Conservation (phyloP, 2,888 invertebrate genomes). For the Linyphia triangularis region DNA sequence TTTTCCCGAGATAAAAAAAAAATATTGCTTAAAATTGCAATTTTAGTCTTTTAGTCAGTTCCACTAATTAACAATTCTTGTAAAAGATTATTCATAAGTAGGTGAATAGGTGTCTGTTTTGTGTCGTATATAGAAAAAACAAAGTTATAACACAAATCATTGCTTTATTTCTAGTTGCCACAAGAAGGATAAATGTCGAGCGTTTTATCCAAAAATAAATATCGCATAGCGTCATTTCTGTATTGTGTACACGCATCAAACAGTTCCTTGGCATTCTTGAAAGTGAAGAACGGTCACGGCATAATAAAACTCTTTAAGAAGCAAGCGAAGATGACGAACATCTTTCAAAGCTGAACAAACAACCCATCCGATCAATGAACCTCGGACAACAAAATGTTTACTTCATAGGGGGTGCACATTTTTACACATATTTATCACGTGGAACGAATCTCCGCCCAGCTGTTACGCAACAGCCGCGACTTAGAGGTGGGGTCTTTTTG, state of each 20-base stretch:
- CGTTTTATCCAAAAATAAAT: too few relatives aligned
- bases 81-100: too few relatives aligned
- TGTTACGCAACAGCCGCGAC: slow-evolving; percentile 7
- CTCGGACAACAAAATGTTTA: slow-evolving; percentile 25
- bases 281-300: neutral
- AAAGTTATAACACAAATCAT: too few relatives aligned
- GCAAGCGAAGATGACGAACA: neutral
- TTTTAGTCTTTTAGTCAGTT: too few relatives aligned
- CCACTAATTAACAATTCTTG: too few relatives aligned
- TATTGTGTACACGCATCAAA: neutral
- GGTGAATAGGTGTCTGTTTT: too few relatives aligned
- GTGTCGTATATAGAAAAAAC: too few relatives aligned
- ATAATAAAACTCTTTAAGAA: neutral
- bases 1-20: too few relatives aligned
- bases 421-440: slow-evolving; percentile 21
- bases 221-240: too few relatives aligned
- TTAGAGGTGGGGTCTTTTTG: neutral
- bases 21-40: too few relatives aligned
- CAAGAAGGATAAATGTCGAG: too few relatives aligned
- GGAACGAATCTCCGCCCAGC: neutral
- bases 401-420: neutral
- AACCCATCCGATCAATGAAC: slow-evolving; percentile 35
- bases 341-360: slow-evolving; percentile 33
- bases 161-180: too few relatives aligned
- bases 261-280: neutral